Conservation (phyloP, 2,797 vertebrate genomes). For the Cottoperca gobio region DNA sequence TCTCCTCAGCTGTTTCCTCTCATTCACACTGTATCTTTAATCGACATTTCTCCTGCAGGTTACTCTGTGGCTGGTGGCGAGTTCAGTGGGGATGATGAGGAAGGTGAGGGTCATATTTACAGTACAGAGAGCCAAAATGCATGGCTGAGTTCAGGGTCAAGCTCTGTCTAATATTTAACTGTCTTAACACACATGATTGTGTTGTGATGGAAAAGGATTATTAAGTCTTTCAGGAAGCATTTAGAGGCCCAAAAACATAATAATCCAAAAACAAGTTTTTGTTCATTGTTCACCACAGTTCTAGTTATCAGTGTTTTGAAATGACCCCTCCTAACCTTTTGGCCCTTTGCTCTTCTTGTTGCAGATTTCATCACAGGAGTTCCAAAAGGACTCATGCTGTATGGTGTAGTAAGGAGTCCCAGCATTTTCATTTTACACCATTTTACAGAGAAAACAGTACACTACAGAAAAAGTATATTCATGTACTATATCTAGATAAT, state of each 20-base stretch:
- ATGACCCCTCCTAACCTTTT: slow-evolving; percentile 7
- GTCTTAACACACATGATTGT: slow-evolving; percentile 12
- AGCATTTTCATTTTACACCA: slow-evolving; percentile 24
- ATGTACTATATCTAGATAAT: neutral
- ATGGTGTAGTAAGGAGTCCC: slow-evolving; percentile 89
- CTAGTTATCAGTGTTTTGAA: neutral
- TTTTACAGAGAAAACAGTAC: slow-evolving; percentile 10
- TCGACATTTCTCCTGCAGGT: slow-evolving; percentile 58
- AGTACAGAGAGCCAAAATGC: slow-evolving; percentile 34
- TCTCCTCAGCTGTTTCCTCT: neutral
- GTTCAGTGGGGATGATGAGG: slow-evolving; percentile 78
- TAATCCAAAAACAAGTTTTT: neutral
- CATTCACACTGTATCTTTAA: neutral
- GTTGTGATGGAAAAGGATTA: slow-evolving; percentile 23
- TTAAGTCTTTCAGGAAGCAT: slow-evolving; percentile 28
- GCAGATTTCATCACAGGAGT: slow-evolving; percentile 91
- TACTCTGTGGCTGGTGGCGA: slow-evolving; percentile 79
- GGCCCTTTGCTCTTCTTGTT: slow-evolving; percentile 37
- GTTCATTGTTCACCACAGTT: neutral
- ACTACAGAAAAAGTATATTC: neutral
- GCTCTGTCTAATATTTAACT: slow-evolving; percentile 31
- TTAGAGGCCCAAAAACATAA: neutral
- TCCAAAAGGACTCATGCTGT: slow-evolving; percentile 91
- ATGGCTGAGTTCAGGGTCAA: slow-evolving; percentile 35
- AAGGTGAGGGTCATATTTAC: slow-evolving; percentile 79